These are phyloP conservation scores for Dallia pectoralis DNA, from an alignment of 2,797 vertebrate genomes.

Conservation along the genomic window DNA sequence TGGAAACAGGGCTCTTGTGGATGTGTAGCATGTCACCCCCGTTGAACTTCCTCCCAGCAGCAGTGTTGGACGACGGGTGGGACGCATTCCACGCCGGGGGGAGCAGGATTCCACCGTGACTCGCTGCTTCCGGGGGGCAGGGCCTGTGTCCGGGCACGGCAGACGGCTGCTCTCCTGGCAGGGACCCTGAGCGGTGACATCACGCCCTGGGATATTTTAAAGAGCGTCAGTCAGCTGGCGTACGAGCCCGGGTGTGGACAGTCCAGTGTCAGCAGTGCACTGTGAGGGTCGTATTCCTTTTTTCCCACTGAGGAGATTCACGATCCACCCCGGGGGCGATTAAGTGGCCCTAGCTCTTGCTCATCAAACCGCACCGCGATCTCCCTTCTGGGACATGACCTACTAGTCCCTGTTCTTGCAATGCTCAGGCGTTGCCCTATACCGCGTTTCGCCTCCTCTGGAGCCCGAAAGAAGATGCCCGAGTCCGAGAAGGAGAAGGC, in stretches of 20 bases:
- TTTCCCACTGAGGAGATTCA: constrained; percentile 65
- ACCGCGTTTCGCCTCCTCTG: constrained; percentile 68
- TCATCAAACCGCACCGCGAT: constrained; percentile 16
- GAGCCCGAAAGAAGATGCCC: constrained; percentile 82
- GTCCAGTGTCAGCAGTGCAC: constrained; percentile 28
- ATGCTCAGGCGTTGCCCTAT: constrained; percentile 82
- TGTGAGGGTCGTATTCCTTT: constrained; percentile 69
- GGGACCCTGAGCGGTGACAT: constrained; percentile 81
- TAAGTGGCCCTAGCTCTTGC: constrained; percentile 17
- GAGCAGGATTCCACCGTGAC: constrained; percentile 61
- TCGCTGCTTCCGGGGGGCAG: constrained; percentile 34
- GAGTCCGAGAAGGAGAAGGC: constrained; percentile 81
- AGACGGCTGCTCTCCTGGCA: constrained; percentile 89
- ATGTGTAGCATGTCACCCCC: constrained; percentile 49
- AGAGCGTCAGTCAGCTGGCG: constrained; percentile 84
- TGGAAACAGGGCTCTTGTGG: constrained; percentile 49
- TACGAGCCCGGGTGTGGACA: constrained; percentile 71
- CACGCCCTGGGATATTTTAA: constrained; percentile 85
- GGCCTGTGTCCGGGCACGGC: constrained; percentile 67
- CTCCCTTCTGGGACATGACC: constrained; percentile 64
- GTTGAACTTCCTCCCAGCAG: background rate
- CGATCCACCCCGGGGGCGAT: constrained; percentile 45
- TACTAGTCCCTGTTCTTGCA: constrained; percentile 56
- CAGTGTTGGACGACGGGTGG: constrained; percentile 41
- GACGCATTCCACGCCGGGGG: constrained; percentile 54